Conservation (phyloP, 92 coral and sea anemone genomes). For the Siderastrea siderea region DNA sequence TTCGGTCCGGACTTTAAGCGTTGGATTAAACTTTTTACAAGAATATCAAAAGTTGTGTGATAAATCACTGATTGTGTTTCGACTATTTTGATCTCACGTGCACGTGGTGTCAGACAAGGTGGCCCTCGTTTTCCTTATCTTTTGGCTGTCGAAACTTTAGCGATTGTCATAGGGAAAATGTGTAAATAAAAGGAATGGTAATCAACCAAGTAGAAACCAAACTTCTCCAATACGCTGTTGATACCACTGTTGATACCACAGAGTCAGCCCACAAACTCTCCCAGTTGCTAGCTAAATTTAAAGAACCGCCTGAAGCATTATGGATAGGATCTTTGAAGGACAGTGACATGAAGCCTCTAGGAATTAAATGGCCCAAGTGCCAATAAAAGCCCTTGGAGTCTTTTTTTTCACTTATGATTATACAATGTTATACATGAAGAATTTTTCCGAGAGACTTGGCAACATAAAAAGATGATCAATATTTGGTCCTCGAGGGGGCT, state of each 20-base stretch:
- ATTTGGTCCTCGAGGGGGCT: constrained; percentile 13
- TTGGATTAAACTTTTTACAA: constrained; percentile 7
- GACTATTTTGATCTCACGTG: background rate
- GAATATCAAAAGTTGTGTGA: constrained; percentile 5
- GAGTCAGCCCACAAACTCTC: background rate
- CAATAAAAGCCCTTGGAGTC: background rate
- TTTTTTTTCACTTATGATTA: background rate
- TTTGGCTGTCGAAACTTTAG: background rate
- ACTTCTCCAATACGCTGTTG: background rate
- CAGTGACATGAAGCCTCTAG: background rate
- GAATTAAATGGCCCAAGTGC: background rate
- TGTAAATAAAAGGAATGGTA: background rate
- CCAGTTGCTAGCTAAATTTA: background rate
- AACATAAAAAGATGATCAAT: background rate
- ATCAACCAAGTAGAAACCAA: background rate
- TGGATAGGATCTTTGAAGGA: constrained; percentile 1
- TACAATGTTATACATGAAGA: background rate
- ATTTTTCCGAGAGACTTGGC: background rate
- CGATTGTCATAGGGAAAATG: constrained; percentile 9
- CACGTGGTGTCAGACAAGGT: constrained; percentile 34
- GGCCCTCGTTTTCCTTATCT: constrained; percentile 17
- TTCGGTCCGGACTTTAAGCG: background rate
- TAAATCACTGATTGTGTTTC: constrained; percentile 2
- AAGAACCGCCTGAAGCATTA: background rate
- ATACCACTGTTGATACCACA: constrained; percentile 6